Conservation (phyloP, 2,797 vertebrate genomes). For the Salmo trutta region DNA sequence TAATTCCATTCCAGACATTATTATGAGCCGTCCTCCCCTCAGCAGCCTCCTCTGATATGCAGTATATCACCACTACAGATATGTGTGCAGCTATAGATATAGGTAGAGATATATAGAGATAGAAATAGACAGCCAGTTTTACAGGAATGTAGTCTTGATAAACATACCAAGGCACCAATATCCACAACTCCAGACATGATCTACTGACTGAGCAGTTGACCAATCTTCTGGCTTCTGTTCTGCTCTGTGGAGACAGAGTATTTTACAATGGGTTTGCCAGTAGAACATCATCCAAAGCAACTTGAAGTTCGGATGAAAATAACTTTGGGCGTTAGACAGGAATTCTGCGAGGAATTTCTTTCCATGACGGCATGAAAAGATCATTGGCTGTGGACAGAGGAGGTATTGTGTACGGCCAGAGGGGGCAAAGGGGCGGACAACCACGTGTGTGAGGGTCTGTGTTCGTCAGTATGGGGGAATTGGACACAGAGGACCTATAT, state of each 20-base stretch:
- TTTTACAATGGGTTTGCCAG: background rate
- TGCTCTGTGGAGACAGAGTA: background rate
- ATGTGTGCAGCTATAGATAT: no score
- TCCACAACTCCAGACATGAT: background rate
- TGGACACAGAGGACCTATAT: constrained; percentile 3
- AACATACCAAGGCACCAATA: no score
- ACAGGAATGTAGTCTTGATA: no score
- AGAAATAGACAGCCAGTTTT: no score
- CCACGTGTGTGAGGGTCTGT: constrained; percentile 18
- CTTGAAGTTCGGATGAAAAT: background rate
- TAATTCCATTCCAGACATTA: no score
- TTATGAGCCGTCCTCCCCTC: no score
- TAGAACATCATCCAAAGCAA: constrained; percentile 1
- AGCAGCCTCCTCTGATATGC: no score
- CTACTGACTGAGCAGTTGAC: background rate
- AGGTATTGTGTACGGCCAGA: constrained; percentile 48
- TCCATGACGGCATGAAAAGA: constrained; percentile 79
- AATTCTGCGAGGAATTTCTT: constrained; percentile 54
- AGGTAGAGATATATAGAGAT: no score
- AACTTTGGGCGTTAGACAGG: no score
- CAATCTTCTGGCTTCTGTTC: background rate
- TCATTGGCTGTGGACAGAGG: constrained; percentile 73
- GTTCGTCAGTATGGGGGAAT: background rate
- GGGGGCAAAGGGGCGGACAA: constrained; percentile 2
- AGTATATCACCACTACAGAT: no score